Percentiles rank a stretch among this genome's conserved stretches.
Conservation (phyloP, 2,797 vertebrate species). For the Acipenser transmontanus region DNA sequence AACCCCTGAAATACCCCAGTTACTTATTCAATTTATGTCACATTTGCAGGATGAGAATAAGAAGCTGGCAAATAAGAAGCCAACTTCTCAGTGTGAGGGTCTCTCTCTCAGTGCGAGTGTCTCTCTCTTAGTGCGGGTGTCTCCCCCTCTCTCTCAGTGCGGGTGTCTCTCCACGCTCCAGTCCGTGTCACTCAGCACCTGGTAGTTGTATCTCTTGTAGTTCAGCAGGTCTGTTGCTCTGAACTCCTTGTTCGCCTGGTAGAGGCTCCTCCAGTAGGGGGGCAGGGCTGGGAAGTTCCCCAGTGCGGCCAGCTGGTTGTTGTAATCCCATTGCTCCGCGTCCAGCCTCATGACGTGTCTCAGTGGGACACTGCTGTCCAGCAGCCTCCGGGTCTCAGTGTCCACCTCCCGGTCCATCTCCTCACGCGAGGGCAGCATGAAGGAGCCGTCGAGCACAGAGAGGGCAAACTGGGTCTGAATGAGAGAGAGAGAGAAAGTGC, state of each 20-base stretch:
- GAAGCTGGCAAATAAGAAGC: no score
- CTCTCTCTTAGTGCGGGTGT: no score
- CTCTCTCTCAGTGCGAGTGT: no score
- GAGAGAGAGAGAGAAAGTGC: not conserved
- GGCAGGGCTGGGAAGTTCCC: slow-evolving; percentile 42
- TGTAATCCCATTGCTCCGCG: slow-evolving; percentile 49
- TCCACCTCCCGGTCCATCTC: slow-evolving; percentile 44
- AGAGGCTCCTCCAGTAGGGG: slow-evolving; percentile 34
- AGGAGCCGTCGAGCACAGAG: slow-evolving; percentile 44
- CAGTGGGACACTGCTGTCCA: slow-evolving; percentile 30
- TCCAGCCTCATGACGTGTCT: slow-evolving; percentile 46
- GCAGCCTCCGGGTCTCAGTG: slow-evolving; percentile 27
- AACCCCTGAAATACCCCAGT: no score
- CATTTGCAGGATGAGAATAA: no score
- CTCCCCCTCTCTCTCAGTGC: no score
- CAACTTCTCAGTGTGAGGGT: no score
- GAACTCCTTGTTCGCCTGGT: slow-evolving; percentile 42
- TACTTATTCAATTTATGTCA: no score
- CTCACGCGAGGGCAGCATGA: slow-evolving; percentile 34
- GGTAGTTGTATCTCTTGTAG: slow-evolving; percentile 38
- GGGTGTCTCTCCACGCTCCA: slow-evolving; percentile 31
- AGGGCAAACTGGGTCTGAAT: slow-evolving; percentile 41
- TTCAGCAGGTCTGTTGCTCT: slow-evolving; percentile 37
- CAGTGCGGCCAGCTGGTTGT: slow-evolving; percentile 36
- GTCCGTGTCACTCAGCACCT: slow-evolving; percentile 33